These are phyloP conservation scores for Monoplex corrugatus DNA, from an alignment of 2,888 invertebrate species.

Conservation along the genomic window DNA sequence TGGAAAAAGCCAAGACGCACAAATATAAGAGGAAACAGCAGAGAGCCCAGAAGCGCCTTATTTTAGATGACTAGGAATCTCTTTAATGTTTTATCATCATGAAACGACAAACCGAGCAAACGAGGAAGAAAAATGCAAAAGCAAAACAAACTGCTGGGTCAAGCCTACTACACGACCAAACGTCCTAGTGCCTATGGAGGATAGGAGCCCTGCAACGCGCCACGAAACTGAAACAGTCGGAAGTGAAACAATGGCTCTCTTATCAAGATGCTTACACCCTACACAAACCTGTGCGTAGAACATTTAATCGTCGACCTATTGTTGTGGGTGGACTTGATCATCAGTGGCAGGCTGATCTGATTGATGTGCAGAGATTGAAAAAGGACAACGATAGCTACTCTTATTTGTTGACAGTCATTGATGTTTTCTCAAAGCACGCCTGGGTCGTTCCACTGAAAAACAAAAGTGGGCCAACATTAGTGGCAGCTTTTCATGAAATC, in stretches of 20 bases:
- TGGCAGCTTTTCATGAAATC: conserved; percentile 53
- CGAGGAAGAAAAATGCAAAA: too few relatives aligned
- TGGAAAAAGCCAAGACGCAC: too few relatives aligned
- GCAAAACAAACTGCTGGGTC: too few relatives aligned
- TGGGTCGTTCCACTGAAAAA: conserved; percentile 65
- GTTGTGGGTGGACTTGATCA: conserved; percentile 64
- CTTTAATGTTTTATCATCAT: too few relatives aligned
- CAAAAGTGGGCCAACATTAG: conserved; percentile 60
- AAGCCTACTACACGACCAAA: too few relatives aligned
- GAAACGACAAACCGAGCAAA: too few relatives aligned
- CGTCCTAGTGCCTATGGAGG: too few relatives aligned
- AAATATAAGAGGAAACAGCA: too few relatives aligned
- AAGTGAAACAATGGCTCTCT: background rate
- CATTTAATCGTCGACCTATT: conserved; percentile 52
- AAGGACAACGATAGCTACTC: conserved; percentile 64
- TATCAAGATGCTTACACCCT: background rate
- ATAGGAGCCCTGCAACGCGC: too few relatives aligned
- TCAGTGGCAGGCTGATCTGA: conserved; percentile 54
- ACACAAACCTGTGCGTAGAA: conserved; percentile 53
- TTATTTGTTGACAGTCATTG: conserved; percentile 67
- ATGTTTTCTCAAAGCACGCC: conserved; percentile 66
- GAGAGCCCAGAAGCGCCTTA: too few relatives aligned
- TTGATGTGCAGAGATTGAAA: conserved; percentile 56
- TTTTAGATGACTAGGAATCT: too few relatives aligned
- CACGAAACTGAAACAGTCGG: too few relatives aligned